Percentiles rank a stretch among this genome's conserved stretches.
These are phyloP conservation scores for Euspilapteryx auroguttella DNA, from an alignment of 2,888 invertebrate species.

Conservation along the genomic window DNA sequence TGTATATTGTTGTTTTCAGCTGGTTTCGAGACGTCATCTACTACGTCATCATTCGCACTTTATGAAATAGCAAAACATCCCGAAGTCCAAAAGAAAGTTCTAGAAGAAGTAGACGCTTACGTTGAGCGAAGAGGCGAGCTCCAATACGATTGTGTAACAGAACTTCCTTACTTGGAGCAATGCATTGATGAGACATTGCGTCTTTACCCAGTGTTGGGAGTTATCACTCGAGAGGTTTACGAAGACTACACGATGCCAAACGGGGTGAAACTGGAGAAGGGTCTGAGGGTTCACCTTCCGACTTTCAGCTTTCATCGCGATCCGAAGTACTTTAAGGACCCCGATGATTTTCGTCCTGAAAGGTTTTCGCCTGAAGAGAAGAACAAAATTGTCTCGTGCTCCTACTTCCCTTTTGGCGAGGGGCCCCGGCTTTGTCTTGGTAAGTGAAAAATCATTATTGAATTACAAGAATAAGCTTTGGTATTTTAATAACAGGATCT, in stretches of 20 bases:
- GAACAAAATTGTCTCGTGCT: slow-evolving; percentile 20
- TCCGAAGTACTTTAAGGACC: slow-evolving; percentile 26
- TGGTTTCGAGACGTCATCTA: slow-evolving; percentile 27
- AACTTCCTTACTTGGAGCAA: slow-evolving; percentile 20
- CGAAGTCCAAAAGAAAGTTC: slow-evolving; percentile 17
- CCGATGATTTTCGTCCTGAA: slow-evolving; percentile 25
- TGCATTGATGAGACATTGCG: slow-evolving; percentile 24
- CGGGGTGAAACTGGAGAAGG: slow-evolving; percentile 22
- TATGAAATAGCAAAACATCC: slow-evolving; percentile 4
- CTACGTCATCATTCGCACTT: slow-evolving; percentile 17
- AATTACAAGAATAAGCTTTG: too few species aligned
- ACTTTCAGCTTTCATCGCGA: slow-evolving; percentile 24
- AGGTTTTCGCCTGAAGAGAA: slow-evolving; percentile 24
- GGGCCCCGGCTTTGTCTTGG: slow-evolving; percentile 36
- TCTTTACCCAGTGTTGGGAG: slow-evolving; percentile 26
- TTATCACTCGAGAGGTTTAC: slow-evolving; percentile 24
- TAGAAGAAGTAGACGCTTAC: slow-evolving; percentile 20
- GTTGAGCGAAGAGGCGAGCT: slow-evolving; percentile 13
- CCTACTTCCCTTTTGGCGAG: slow-evolving; percentile 36
- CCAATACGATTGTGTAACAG: slow-evolving; percentile 20
- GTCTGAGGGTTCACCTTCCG: slow-evolving; percentile 28
- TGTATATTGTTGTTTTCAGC: slow-evolving; percentile 28
- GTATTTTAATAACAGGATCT: too few species aligned
- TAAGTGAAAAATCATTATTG: too few species aligned
- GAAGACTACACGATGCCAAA: slow-evolving; percentile 25